A percentile compares a stretch with the other conserved stretches of the same genome.
Evolutionary conservation across 2,113 vertebrate species (phyloP).

Genomic region (Heteronetta atricapilla): DNA sequence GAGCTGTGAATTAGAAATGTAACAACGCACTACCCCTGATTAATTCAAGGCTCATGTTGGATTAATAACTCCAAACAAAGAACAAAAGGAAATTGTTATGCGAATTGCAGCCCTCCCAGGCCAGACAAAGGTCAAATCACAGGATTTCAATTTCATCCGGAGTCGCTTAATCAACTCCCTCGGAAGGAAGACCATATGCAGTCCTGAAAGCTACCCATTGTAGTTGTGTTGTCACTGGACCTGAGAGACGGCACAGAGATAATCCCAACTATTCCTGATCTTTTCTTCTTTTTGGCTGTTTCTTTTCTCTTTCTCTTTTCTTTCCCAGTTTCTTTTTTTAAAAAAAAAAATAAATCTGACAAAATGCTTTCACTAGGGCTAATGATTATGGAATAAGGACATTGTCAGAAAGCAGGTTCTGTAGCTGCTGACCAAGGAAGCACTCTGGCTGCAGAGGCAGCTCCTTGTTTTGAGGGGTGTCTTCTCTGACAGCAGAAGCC

Average conservation of each 20-base stretch:
- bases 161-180: slow-evolving; percentile 87
- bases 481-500: not conserved
- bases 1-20: slow-evolving; percentile 92
- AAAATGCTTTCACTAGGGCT: slow-evolving; percentile 73
- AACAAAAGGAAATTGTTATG: slow-evolving; percentile 92
- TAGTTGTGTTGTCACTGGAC: slow-evolving; percentile 77
- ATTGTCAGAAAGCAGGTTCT: slow-evolving; percentile 52
- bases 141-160: slow-evolving; percentile 89
- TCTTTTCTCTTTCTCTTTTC: slow-evolving; percentile 22
- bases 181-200: slow-evolving; percentile 86
- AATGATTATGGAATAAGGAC: slow-evolving; percentile 64
- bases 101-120: slow-evolving; percentile 86
- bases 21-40: slow-evolving; percentile 86
- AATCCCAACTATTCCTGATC: slow-evolving; percentile 74
- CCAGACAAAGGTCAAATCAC: slow-evolving; percentile 89
- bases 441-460: not conserved
- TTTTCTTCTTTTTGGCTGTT: slow-evolving; percentile 44
- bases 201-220: slow-evolving; percentile 82
- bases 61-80: slow-evolving; percentile 90
- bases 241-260: slow-evolving; percentile 76
- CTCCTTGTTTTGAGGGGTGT: not conserved
- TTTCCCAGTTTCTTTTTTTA: not conserved
- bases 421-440: slow-evolving; percentile 38
- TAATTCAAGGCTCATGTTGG: slow-evolving; percentile 90
- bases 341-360: not conserved